Percentiles rank a stretch among this genome's conserved stretches.
Evolutionary conservation across 2,113 vertebrate genomes (phyloP).

Genomic region (Scopus umbretta): DNA sequence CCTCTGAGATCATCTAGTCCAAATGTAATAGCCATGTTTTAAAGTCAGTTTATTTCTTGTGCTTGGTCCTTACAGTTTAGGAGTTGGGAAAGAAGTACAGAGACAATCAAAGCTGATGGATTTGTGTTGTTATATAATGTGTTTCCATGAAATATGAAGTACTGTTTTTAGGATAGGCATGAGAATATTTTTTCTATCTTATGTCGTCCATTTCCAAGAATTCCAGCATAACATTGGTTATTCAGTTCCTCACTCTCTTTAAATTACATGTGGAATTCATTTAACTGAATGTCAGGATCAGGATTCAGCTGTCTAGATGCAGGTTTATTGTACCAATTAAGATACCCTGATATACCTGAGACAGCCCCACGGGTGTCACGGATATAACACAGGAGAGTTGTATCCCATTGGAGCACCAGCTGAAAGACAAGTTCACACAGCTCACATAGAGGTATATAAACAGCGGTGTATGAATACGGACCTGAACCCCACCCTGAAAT

Average conservation of each 20-base stretch:
- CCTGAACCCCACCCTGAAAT: not conserved
- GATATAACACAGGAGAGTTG: not conserved
- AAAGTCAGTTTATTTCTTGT: not conserved
- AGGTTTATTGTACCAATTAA: not conserved
- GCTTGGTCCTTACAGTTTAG: not conserved
- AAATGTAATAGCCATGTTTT: not conserved
- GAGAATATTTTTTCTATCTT: not conserved
- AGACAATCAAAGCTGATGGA: not conserved
- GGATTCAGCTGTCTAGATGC: not conserved
- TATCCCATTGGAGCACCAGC: not conserved
- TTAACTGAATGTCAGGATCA: not conserved
- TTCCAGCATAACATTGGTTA: not conserved
- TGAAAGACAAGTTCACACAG: not conserved
- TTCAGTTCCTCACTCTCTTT: not conserved
- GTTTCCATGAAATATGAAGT: not conserved
- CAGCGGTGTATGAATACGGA: not conserved
- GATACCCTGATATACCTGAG: not conserved
- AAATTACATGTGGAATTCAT: not conserved
- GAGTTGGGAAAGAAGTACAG: not conserved
- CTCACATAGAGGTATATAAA: not conserved
- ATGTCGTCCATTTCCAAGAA: not conserved
- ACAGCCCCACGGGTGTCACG: rapidly evolving
- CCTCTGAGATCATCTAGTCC: no score
- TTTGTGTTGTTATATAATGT: not conserved
- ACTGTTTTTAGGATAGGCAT: not conserved